Base-by-base conservation (phyloP, 2,113 vertebrate genomes). In the Otis tarda region DNA sequence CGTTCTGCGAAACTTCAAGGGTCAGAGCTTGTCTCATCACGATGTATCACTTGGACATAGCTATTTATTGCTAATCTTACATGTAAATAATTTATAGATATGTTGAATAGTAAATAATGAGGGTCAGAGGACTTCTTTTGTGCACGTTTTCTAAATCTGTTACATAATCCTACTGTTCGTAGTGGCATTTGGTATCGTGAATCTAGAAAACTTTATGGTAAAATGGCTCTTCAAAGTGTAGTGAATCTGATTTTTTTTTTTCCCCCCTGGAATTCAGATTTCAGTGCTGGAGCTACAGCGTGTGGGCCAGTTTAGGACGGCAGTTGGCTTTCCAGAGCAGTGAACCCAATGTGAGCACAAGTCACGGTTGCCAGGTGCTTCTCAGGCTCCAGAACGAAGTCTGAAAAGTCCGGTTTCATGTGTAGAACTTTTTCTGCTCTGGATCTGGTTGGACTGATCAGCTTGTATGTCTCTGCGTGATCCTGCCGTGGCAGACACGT, bases 241-340 rank as follows among this genome's bases (percentile, higher is more conserved):
- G 56, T 0, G 0, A 82, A n/a, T 53, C n/a, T 86, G 47, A 20
- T 41, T 67, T 63, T 68, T 52, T 37, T 65, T 63, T 41, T 14
- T 14, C 41, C 41, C 41, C 41, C 41, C 18, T 55, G 20, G 37
- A 35, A 79, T 78, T 82, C n/a, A 5, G 65, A 30, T 73, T 50
- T 59, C n/a, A 3, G 33, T 65, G 56, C 60, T 33, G 50, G 55
- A 89, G 65, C 61, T 21, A 3, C 0, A 1, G 56, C 52, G 31
- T 13, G 33, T 45, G 56, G 56, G 61, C 27, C 60, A 39, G 23
- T 31, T 39, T 22, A 53, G 56, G 61, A 43, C 30, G 67, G 74
- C 89, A 76, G 52, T 50, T 94, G 59, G 81, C 60, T 82, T 82
- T 82, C 70, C 75, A 50, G 65, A 70, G 50, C 75, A 75, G 45